These are phyloP conservation scores for Helicoverpa assulta DNA, from an alignment of 2,888 invertebrate species.

Conservation along the genomic window DNA sequence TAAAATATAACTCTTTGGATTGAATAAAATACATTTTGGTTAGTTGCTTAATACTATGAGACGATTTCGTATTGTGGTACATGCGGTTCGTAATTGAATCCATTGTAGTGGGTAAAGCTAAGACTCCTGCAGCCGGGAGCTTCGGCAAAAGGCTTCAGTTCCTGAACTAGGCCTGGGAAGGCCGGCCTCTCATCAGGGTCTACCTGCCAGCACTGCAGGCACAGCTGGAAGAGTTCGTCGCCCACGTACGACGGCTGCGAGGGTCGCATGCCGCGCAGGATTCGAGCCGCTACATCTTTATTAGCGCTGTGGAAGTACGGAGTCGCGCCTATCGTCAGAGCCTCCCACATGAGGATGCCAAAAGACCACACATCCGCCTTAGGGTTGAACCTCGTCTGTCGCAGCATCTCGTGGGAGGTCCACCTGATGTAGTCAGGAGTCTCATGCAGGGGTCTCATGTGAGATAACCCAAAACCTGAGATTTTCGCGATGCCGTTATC, in stretches of 20 bases:
- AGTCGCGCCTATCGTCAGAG: conserved; percentile 94
- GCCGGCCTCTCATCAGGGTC: conserved; percentile 95
- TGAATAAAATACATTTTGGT: conserved; percentile 56
- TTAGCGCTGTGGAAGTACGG: conserved; percentile 93
- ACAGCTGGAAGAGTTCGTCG: conserved; percentile 95
- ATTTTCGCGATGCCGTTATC: conserved; percentile 93
- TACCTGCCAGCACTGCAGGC: conserved; percentile 95
- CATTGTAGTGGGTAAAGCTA: conserved; percentile 86
- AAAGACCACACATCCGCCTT: conserved; percentile 96
- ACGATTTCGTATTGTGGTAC: conserved; percentile 85
- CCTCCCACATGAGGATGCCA: conserved; percentile 95
- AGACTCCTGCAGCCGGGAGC: conserved; percentile 78
- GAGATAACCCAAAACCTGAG: conserved; percentile 93
- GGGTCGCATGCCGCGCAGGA: conserved; percentile 93
- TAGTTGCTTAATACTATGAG: conserved; percentile 72
- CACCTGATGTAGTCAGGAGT: conserved; percentile 94
- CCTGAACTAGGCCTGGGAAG: conserved; percentile 91
- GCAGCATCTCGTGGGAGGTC: conserved; percentile 94
- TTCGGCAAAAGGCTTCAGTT: conserved; percentile 79
- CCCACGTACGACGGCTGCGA: conserved; percentile 93
- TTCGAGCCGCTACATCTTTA: conserved; percentile 92
- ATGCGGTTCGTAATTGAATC: conserved; percentile 85
- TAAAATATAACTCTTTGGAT: conserved; percentile 63
- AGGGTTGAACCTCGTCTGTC: conserved; percentile 92
- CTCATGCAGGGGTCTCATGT: conserved; percentile 91